These are phyloP conservation scores for Chrysomela aeneicollis DNA, from an alignment of 2,888 invertebrate genomes.

Conservation along the genomic window DNA sequence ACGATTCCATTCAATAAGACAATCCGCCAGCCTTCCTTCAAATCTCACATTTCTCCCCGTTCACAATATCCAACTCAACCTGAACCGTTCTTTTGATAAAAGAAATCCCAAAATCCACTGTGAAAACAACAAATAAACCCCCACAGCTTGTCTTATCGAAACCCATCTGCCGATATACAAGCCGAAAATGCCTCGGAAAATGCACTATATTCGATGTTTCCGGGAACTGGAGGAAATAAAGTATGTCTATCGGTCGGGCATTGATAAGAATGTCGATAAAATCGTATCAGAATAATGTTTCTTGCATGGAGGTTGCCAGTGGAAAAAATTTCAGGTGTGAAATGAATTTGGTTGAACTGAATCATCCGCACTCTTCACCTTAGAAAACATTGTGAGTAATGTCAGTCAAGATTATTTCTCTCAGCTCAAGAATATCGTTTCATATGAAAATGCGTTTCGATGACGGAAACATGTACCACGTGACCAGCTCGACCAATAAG, in stretches of 20 bases:
- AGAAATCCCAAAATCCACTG: conserved; percentile 36
- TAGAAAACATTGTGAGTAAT: too few species aligned
- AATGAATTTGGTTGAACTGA: too few species aligned
- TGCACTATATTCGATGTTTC: conserved; percentile 42
- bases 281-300: conserved; percentile 30
- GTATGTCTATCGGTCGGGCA: conserved; percentile 20
- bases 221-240: conserved; percentile 39
- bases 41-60: conserved; percentile 7
- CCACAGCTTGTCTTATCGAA: conserved; percentile 31
- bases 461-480: too few species aligned
- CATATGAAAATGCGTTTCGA: too few species aligned
- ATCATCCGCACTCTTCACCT: too few species aligned
- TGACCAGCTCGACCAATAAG: too few species aligned
- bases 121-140: conserved; percentile 43
- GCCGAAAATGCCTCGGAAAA: conserved; percentile 47
- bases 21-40: not conserved
- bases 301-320: conserved; percentile 4
- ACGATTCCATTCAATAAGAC: conserved; percentile 15
- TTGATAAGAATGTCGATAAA: conserved; percentile 32
- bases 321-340: too few species aligned
- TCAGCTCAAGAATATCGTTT: too few species aligned
- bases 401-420: too few species aligned
- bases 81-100: conserved; percentile 21
- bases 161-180: conserved; percentile 39
- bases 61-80: not conserved